phyloP scores from a whole-genome alignment of 2,113 vertebrate genomes.

The Malurus alboscapulatus region DNA sequence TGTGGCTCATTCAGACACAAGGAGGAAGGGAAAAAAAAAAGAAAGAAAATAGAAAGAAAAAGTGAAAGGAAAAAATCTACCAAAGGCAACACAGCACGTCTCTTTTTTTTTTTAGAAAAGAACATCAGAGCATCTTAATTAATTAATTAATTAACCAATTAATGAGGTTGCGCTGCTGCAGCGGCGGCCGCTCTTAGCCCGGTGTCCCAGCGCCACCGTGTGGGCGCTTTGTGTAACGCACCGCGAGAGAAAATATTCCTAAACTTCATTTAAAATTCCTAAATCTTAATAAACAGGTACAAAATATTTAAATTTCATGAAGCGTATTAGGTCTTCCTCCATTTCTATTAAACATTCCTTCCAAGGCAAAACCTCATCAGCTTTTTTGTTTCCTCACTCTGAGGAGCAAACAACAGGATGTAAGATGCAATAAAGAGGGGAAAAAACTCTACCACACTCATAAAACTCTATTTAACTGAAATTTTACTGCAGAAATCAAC shows the following conservation, averaged over 20 bases:
- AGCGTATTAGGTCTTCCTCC: neutral
- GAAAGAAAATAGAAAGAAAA: accelerated
- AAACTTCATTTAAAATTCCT: neutral
- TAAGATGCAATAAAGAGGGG: neutral
- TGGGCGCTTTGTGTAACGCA: slow-evolving; percentile 28
- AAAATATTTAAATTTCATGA: neutral
- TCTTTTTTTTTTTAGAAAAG: neutral
- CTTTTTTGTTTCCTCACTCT: neutral
- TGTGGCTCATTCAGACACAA: neutral
- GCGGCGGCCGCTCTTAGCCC: neutral
- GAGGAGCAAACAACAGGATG: neutral
- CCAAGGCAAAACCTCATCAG: neutral
- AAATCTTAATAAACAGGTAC: neutral
- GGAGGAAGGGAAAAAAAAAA: accelerated
- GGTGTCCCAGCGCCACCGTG: slow-evolving; percentile 70
- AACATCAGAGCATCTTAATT: accelerated
- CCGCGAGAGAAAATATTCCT: neutral
- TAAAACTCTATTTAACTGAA: neutral
- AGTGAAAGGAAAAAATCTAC: too few species aligned
- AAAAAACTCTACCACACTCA: neutral
- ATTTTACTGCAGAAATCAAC: neutral
- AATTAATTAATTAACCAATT: neutral
- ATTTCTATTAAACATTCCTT: neutral
- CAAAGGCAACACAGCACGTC: too few species aligned
- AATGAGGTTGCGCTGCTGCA: accelerated